Conservation (phyloP, 1,140 invertebrate genomes). For the Sycobia sp. region DNA sequence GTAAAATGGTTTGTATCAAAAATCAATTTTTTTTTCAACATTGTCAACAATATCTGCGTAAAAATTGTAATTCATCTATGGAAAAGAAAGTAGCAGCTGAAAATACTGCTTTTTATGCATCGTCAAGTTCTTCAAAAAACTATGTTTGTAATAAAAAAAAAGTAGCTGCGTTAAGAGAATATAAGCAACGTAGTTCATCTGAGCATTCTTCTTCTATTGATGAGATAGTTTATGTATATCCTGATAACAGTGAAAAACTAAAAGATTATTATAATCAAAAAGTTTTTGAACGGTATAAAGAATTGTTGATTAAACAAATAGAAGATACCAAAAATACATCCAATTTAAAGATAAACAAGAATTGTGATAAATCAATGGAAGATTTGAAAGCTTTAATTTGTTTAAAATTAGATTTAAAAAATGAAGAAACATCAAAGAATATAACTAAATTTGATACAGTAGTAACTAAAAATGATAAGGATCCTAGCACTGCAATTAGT, state of each 20-base stretch:
- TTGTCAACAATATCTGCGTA: slow-evolving; percentile 23
- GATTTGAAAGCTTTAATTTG: background rate
- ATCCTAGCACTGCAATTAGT: background rate
- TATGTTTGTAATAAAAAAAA: background rate
- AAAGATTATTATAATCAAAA: background rate
- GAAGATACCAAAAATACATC: background rate
- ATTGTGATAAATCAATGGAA: background rate
- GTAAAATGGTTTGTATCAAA: slow-evolving; percentile 50
- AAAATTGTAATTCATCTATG: background rate
- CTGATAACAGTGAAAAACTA: background rate
- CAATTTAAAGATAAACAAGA: background rate
- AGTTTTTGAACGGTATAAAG: slow-evolving; percentile 8
- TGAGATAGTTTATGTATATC: background rate
- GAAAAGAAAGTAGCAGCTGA: background rate
- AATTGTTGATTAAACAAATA: background rate
- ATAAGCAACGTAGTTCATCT: background rate
- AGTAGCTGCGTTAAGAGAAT: background rate
- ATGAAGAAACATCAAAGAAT: background rate
- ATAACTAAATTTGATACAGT: background rate
- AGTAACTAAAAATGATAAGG: background rate
- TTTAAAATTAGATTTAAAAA: background rate
- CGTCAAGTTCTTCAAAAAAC: background rate
- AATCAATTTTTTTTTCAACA: slow-evolving; percentile 38
- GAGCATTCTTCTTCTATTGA: background rate
- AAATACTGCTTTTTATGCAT: slow-evolving; percentile 7